Percentiles rank a stretch among this genome's conserved stretches.
Conservation (phyloP, 2,797 vertebrate species). For the Microctenopoma steveboyesi region DNA sequence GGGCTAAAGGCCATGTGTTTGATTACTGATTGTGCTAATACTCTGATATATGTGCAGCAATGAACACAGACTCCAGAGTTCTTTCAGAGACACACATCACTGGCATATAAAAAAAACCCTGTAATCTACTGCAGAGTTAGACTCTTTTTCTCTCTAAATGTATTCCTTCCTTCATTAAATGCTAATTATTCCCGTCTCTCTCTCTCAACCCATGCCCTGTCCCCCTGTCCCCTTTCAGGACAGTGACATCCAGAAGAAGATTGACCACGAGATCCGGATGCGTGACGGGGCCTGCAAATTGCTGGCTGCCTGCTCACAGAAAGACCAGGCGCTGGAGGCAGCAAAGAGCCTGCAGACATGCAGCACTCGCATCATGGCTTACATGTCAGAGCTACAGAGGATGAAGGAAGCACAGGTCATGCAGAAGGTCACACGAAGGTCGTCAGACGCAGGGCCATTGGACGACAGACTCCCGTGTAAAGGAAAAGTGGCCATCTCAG, state of each 20-base stretch:
- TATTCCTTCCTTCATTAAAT: neutral
- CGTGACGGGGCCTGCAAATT: conserved; percentile 93
- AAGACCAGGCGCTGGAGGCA: conserved; percentile 91
- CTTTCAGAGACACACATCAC: conserved; percentile 38
- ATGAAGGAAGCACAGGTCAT: conserved; percentile 94
- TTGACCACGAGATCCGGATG: conserved; percentile 95
- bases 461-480: conserved; percentile 89
- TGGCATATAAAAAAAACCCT: conserved; percentile 30
- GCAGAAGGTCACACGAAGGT: conserved; percentile 86
- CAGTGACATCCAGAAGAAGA: conserved; percentile 93
- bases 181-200: too few relatives aligned
- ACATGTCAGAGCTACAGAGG: conserved; percentile 94
- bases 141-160: neutral
- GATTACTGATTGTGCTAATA: conserved; percentile 19
- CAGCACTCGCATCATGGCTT: conserved; percentile 91
- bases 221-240: conserved; percentile 78
- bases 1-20: conserved; percentile 42
- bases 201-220: neutral
- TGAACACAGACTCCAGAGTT: conserved; percentile 16
- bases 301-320: conserved; percentile 91
- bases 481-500: conserved; percentile 92
- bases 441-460: conserved; percentile 85
- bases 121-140: conserved; percentile 14
- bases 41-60: conserved; percentile 8
- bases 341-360: conserved; percentile 92